Percentiles rank a stretch among this genome's conserved stretches.
Evolutionary conservation across 2,113 vertebrate species (phyloP).

Genomic region (Struthidea cinerea): DNA sequence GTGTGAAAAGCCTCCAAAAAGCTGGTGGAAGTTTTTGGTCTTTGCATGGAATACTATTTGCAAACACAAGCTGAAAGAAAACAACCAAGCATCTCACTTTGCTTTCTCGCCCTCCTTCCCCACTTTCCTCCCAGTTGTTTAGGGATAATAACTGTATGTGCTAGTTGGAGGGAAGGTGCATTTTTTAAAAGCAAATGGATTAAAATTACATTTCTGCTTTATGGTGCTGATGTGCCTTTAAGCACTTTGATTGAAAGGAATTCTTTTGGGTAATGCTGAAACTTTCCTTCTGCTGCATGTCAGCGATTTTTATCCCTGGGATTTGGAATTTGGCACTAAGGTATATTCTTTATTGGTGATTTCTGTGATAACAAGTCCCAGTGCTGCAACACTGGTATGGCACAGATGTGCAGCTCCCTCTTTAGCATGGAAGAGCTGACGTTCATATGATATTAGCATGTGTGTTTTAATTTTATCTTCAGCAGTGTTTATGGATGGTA

Average conservation of each 20-base stretch:
- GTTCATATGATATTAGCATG: slow-evolving; percentile 38
- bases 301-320: slow-evolving; percentile 63
- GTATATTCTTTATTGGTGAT: slow-evolving; percentile 69
- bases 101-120: not conserved
- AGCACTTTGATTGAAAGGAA: slow-evolving; percentile 49
- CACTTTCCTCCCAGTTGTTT: not conserved
- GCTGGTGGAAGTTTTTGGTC: not conserved
- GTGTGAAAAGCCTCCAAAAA: not conserved
- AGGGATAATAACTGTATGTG: not conserved
- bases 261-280: slow-evolving; percentile 68
- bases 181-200: not conserved
- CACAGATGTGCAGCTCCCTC: slow-evolving; percentile 64
- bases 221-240: slow-evolving; percentile 22
- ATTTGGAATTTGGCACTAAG: slow-evolving; percentile 70
- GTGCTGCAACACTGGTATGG: slow-evolving; percentile 52
- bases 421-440: slow-evolving; percentile 42
- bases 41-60: not conserved
- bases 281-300: slow-evolving; percentile 62
- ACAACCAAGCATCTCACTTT: not conserved
- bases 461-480: slow-evolving; percentile 5
- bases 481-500: not conserved
- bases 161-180: not conserved
- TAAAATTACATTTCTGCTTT: not conserved
- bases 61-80: not conserved
- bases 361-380: slow-evolving; percentile 75